Percentiles rank a stretch among this genome's conserved stretches.
Evolutionary conservation across 2,797 vertebrate genomes (phyloP).

Genomic region (Falco cherrug): DNA sequence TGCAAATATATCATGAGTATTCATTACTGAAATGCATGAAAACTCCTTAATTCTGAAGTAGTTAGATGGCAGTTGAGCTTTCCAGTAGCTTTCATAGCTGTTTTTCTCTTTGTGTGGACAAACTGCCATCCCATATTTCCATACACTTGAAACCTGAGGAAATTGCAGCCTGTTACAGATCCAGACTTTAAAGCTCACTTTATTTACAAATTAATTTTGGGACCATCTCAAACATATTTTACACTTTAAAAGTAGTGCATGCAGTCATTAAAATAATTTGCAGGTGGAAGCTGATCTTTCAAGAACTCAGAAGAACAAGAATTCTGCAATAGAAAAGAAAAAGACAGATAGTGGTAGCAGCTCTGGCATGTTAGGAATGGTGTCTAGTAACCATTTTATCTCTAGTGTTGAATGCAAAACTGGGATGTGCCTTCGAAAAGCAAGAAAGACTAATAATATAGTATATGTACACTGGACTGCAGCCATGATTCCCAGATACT

Average conservation of each 20-base stretch:
- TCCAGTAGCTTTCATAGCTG: neutral
- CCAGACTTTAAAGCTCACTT: neutral
- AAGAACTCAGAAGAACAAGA: neutral
- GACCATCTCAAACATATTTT: neutral
- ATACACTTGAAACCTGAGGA: neutral
- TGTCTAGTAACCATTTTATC: fast-evolving
- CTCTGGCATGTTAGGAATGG: neutral
- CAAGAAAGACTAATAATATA: neutral
- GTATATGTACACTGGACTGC: fast-evolving
- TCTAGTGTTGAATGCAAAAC: neutral
- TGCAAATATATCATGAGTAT: neutral
- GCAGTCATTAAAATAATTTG: neutral
- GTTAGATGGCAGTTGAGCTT: neutral
- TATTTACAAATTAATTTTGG: neutral
- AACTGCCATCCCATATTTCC: neutral
- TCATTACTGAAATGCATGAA: neutral
- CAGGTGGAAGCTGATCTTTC: neutral
- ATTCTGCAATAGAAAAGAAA: neutral
- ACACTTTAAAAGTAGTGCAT: neutral
- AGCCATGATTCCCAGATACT: neutral
- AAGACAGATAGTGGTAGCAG: neutral
- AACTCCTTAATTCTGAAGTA: neutral
- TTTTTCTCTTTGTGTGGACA: neutral
- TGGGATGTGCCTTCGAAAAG: neutral
- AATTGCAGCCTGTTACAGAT: neutral